Percentiles rank a stretch among this genome's conserved stretches.
phyloP scores from a whole-genome alignment of 2,888 invertebrate species.

The Germaria angustata region DNA sequence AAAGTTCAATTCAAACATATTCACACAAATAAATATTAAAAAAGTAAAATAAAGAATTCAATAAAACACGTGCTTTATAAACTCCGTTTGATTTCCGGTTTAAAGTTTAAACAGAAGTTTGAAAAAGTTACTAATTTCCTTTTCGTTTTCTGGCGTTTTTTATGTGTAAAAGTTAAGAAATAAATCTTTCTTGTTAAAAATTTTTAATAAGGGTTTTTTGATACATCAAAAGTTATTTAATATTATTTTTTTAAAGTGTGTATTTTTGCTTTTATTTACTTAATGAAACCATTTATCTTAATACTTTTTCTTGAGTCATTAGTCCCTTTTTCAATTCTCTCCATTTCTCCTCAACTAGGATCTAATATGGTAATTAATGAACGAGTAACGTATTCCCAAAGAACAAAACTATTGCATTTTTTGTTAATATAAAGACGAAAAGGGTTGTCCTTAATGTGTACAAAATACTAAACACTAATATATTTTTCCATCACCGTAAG shows the following conservation, averaged over 20 bases:
- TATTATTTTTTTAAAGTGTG: neutral
- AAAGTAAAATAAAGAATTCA: slow-evolving; percentile 21
- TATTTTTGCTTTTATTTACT: slow-evolving; percentile 14
- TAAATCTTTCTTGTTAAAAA: slow-evolving; percentile 52
- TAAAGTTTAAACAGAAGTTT: slow-evolving; percentile 49
- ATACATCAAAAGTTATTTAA: neutral
- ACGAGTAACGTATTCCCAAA: slow-evolving; percentile 41
- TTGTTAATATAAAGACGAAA: neutral
- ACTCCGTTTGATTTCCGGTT: slow-evolving; percentile 68
- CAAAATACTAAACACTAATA: slow-evolving; percentile 17
- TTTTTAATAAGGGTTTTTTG: slow-evolving; percentile 25
- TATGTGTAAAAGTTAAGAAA: slow-evolving; percentile 52
- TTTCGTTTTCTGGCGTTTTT: slow-evolving; percentile 37
- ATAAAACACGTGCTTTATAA: slow-evolving; percentile 67
- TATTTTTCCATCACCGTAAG: slow-evolving; percentile 50
- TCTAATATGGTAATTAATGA: slow-evolving; percentile 64
- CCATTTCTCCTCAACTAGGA: slow-evolving; percentile 17
- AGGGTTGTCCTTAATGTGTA: slow-evolving; percentile 20
- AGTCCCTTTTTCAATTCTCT: slow-evolving; percentile 30
- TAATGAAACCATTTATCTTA: slow-evolving; percentile 60
- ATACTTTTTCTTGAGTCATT: slow-evolving; percentile 38
- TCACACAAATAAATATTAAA: neutral
- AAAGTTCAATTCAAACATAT: slow-evolving; percentile 25
- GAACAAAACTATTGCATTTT: slow-evolving; percentile 55
- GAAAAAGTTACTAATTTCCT: slow-evolving; percentile 61